Conservation (phyloP, 2,113 vertebrate species). For the Xerus inauris region DNA sequence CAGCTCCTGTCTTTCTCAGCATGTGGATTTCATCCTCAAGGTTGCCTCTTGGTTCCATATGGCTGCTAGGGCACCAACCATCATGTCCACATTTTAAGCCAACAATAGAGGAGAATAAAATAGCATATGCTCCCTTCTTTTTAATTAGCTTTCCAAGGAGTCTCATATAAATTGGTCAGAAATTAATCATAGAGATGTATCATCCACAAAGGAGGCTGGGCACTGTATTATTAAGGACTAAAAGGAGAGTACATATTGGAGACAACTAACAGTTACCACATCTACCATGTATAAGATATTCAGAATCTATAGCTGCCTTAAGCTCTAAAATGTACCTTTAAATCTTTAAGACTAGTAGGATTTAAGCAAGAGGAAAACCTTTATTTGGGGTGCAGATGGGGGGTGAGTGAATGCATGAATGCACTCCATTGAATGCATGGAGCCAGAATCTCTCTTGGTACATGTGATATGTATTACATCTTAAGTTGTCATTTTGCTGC, state of each 20-base stretch:
- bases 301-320: not conserved
- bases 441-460: not conserved
- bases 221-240: not conserved
- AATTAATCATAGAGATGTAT: not conserved
- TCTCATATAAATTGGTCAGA: not conserved
- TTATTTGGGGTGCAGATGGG: not conserved
- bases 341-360: not conserved
- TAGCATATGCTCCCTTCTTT: not conserved
- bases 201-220: not conserved
- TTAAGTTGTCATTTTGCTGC: not conserved
- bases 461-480: not conserved
- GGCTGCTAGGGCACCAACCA: not conserved
- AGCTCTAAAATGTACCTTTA: not conserved
- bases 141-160: not conserved
- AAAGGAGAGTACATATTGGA: not conserved
- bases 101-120: not conserved
- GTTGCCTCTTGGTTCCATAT: not conserved
- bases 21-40: not conserved
- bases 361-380: not conserved
- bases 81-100: not conserved
- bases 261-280: not conserved
- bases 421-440: too few relatives aligned
- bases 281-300: not conserved
- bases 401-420: too few relatives aligned
- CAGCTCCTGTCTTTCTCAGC: not conserved